A percentile compares a stretch with the other conserved stretches of the same genome.
Evolutionary conservation across 2,113 vertebrate genomes (phyloP).

Genomic region (Steatornis caripensis): DNA sequence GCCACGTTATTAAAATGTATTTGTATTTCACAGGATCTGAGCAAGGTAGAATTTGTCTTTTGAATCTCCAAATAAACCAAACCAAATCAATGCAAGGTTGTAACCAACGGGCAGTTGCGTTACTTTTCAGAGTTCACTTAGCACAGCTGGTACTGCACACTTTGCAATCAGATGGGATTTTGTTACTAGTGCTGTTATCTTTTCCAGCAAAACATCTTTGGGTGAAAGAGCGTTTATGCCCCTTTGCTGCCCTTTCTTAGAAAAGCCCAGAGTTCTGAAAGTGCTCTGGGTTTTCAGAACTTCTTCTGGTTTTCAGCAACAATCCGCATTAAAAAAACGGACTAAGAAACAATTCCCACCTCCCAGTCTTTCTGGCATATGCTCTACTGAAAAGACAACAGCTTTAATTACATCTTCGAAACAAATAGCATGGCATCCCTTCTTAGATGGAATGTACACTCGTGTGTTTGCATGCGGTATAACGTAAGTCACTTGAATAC

Average conservation of each 20-base stretch:
- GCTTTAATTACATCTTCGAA: neutral
- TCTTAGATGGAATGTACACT: conserved; percentile 38
- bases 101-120: neutral
- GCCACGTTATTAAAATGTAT: conserved; percentile 35
- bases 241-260: neutral
- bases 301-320: neutral
- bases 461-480: conserved; percentile 59
- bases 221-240: neutral
- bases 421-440: conserved; percentile 41
- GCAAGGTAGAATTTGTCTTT: neutral
- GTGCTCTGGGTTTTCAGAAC: neutral
- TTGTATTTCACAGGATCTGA: conserved; percentile 6
- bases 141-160: neutral
- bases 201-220: neutral
- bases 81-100: neutral
- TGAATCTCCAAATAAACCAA: neutral
- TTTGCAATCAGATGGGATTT: neutral
- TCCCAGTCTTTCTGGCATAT: neutral
- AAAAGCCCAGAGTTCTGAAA: neutral
- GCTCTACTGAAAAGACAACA: neutral
- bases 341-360: neutral
- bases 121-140: neutral
- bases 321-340: neutral
- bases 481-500: conserved; percentile 66
- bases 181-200: neutral